phyloP scores from a whole-genome alignment of 2,113 vertebrate species.

The Tautogolabrus adspersus region DNA sequence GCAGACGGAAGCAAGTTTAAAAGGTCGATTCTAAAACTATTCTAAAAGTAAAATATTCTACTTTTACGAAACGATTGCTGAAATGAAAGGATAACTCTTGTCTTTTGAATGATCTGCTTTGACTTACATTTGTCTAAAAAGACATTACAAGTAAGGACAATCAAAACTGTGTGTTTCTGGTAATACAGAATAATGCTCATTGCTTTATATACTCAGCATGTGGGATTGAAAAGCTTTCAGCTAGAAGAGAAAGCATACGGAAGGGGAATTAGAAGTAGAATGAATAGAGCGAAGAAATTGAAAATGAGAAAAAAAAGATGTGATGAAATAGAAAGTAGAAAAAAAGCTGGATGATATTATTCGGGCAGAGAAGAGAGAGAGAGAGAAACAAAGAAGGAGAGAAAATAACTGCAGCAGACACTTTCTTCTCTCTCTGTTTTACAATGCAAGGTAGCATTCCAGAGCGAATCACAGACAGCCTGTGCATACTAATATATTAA shows the following conservation, averaged over 20 bases:
- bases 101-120: not conserved
- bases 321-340: conserved; percentile 10
- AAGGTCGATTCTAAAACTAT: conserved; percentile 17
- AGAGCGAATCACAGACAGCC: conserved; percentile 60
- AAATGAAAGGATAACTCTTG: too few species aligned
- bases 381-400: conserved; percentile 30
- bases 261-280: conserved; percentile 15
- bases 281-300: conserved; percentile 19
- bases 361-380: conserved; percentile 18
- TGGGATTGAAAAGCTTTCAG: conserved; percentile 21
- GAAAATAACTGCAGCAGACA: conserved; percentile 43
- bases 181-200: conserved; percentile 7
- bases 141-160: not conserved
- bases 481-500: conserved; percentile 70
- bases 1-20: not conserved
- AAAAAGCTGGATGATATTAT: conserved; percentile 31
- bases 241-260: conserved; percentile 2
- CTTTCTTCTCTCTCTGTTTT: conserved; percentile 51
- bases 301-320: conserved; percentile 29
- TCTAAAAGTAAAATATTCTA: conserved; percentile 1
- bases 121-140: not conserved
- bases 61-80: not conserved
- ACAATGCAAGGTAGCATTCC: conserved; percentile 56
- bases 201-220: conserved; percentile 6
- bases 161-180: not conserved